Evolutionary conservation across 2,888 invertebrate genomes (phyloP), one percentile per base, ranked within the genome.

Genomic region (Tiliacea citrago): DNA sequence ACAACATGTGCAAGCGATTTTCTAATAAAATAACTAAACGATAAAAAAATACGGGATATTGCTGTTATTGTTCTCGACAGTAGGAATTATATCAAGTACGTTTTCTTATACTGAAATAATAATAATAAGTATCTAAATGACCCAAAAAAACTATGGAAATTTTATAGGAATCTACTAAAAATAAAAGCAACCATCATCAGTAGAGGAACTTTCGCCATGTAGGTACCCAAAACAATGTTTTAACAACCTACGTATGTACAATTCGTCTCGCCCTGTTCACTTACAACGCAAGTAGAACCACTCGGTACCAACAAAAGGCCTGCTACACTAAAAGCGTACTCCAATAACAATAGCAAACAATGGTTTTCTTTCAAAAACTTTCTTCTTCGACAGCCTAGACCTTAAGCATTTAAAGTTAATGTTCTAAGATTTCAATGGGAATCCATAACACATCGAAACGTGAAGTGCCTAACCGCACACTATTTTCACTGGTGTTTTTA

Each of bases 401-500:
- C 92, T 91, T 91, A 91, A 91, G 84, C 61, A 77, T 89, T 90
- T 90, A 88, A 92, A 91, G 85, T 85, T 88, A 90, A 89, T 89
- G 87, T 75, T 86, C 87, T 82, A 84, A 87, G 63, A 72, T 66
- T 88, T 83, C 86, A 84, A 87, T 86, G 83, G 84, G 88, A 90
- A 91, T 89, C 87, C 90, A 90, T 89, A 89, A 84, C 63, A 69
- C 60, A 45, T 55, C 82, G 12, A 35, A 63, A 75, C 53, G 65
- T 47, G 84, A 66, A 75, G 57, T 45, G 9, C 73, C 65, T 66
- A 58, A 81, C 84, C 73, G 76, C 86, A 87, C 66, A 85, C 87
- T 83, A 61, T 84, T 81, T 86, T 76, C 65, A 86, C 81, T 75
- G 70, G 68, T 68, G 71, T 69, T 77, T 77, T 65, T 63, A 78